Percentiles rank a stretch among this genome's conserved stretches.
phyloP scores from a whole-genome alignment of 1,140 invertebrate species.

The fruit fly (Drosophila melanogaster) region DNA sequence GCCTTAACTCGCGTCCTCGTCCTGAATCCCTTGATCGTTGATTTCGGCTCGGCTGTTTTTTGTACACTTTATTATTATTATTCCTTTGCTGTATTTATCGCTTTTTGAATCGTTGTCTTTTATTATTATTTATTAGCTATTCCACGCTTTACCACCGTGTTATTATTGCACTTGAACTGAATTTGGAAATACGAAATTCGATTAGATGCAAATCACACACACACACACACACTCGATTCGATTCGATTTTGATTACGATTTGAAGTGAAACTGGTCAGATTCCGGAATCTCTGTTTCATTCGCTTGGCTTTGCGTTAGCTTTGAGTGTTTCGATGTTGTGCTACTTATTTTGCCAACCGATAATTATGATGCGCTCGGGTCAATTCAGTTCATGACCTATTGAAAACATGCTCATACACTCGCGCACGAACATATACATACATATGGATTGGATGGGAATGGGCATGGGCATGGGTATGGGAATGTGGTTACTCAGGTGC shows the following conservation, averaged over 20 bases:
- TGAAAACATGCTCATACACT: slow-evolving; percentile 42
- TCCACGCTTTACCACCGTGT: slow-evolving; percentile 26
- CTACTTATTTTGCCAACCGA: slow-evolving; percentile 34
- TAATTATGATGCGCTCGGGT: slow-evolving; percentile 66
- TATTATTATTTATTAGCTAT: slow-evolving; percentile 13
- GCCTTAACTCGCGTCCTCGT: neutral
- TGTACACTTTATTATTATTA: neutral
- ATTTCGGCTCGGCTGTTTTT: neutral
- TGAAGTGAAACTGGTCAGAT: slow-evolving; percentile 2
- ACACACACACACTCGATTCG: slow-evolving; percentile 7
- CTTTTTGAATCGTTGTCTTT: slow-evolving; percentile 17
- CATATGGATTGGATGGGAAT: neutral
- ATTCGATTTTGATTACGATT: neutral
- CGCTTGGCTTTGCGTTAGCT: neutral
- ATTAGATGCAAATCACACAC: slow-evolving; percentile 20
- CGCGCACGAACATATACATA: slow-evolving; percentile 17
- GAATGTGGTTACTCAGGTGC: slow-evolving; percentile 9
- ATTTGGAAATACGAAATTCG: slow-evolving; percentile 4
- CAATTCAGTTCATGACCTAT: slow-evolving; percentile 79
- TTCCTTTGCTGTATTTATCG: slow-evolving; percentile 6
- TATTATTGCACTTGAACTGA: slow-evolving; percentile 23
- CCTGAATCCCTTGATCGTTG: neutral
- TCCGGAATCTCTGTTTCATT: slow-evolving; percentile 6
- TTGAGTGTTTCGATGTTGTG: neutral
- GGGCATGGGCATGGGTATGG: neutral